Conservation (phyloP, 2,888 invertebrate genomes). For the Cosmia trapezina region DNA sequence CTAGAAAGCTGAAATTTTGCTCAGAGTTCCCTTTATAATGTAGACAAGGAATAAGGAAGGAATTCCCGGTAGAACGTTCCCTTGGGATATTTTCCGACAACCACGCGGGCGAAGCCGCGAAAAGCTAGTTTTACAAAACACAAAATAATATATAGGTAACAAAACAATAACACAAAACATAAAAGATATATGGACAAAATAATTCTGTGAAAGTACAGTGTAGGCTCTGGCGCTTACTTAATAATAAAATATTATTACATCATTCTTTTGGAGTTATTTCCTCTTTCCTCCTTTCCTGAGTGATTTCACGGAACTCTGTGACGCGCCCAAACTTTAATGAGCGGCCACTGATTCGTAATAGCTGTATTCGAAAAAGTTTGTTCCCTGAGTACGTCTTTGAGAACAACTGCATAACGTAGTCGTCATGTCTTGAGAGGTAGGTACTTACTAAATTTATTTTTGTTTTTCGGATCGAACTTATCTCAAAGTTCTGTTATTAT, state of each 20-base stretch:
- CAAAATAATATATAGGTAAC: too few relatives aligned
- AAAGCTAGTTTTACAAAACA: too few relatives aligned
- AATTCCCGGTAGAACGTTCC: too few relatives aligned
- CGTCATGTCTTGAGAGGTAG: not conserved
- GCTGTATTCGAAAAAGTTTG: not conserved
- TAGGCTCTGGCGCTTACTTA: not conserved
- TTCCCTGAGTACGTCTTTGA: not conserved
- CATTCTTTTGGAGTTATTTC: not conserved
- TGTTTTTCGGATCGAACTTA: not conserved
- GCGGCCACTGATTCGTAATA: not conserved
- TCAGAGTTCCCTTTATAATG: too few relatives aligned
- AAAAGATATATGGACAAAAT: not conserved
- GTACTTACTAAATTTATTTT: not conserved
- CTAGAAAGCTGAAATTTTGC: too few relatives aligned
- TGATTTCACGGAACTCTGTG: conserved; percentile 3
- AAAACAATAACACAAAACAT: too few relatives aligned
- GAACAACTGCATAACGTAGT: not conserved
- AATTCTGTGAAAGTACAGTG: not conserved
- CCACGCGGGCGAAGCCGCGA: too few relatives aligned
- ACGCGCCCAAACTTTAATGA: conserved; percentile 17
- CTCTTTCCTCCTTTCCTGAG: not conserved
- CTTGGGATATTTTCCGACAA: too few relatives aligned
- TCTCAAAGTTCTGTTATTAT: not conserved
- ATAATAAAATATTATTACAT: not conserved
- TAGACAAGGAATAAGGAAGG: too few relatives aligned